Evolutionary conservation across 1,140 invertebrate genomes (phyloP).

Genomic region (Ganaspis sp.): DNA sequence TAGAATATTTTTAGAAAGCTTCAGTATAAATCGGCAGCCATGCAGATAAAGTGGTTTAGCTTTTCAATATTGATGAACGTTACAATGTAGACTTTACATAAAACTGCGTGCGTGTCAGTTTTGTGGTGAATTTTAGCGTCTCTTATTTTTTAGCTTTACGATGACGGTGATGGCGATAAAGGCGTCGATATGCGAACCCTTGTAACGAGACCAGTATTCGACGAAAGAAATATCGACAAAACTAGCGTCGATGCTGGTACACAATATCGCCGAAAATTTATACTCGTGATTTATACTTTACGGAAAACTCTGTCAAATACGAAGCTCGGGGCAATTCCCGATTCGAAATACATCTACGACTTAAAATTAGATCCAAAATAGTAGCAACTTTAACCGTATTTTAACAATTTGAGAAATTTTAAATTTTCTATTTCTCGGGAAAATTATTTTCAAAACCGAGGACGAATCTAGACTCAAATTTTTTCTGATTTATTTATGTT

Average conservation of each 20-base stretch:
- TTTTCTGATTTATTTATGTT: too few species aligned
- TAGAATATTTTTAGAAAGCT: background rate
- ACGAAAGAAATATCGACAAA: conserved; percentile 18
- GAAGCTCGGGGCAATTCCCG: background rate
- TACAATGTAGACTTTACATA: background rate
- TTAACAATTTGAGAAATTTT: too few species aligned
- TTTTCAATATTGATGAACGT: conserved; percentile 1
- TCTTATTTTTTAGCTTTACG: background rate
- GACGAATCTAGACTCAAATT: too few species aligned
- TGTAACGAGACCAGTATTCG: background rate
- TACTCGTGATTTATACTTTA: background rate
- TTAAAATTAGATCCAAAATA: too few species aligned
- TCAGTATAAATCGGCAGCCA: background rate
- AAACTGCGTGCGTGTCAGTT: background rate
- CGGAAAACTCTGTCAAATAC: background rate
- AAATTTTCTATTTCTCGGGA: too few species aligned
- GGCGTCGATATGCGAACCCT: background rate
- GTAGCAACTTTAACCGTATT: too few species aligned
- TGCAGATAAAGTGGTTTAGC: background rate
- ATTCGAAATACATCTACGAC: background rate
- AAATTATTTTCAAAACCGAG: too few species aligned
- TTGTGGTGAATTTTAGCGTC: background rate
- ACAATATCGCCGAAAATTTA: background rate
- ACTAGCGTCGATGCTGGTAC: background rate
- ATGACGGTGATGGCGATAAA: conserved; percentile 4